These are phyloP conservation scores for Corydoras sp. DNA, from an alignment of 2,113 vertebrate species.

Conservation along the genomic window DNA sequence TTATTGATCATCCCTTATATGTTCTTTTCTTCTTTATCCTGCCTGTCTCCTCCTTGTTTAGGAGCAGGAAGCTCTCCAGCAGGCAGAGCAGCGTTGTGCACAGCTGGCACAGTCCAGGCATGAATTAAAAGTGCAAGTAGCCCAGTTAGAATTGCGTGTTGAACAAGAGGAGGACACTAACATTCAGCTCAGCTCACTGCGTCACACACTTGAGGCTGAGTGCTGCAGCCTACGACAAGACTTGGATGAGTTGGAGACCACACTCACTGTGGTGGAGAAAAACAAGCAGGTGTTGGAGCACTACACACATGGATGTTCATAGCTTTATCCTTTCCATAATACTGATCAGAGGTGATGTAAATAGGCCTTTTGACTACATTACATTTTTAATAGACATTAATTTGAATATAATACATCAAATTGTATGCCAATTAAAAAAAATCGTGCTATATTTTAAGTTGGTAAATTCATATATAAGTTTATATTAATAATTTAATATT, in stretches of 20 bases:
- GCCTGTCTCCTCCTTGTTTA: slow-evolving; percentile 25
- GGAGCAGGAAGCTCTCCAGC: slow-evolving; percentile 62
- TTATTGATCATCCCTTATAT: too few relatives aligned
- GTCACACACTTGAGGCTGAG: slow-evolving; percentile 60
- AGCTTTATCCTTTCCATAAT: too few relatives aligned
- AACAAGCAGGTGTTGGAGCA: slow-evolving; percentile 58
- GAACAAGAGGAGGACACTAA: slow-evolving; percentile 63
- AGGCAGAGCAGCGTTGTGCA: slow-evolving; percentile 57
- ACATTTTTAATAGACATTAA: too few relatives aligned
- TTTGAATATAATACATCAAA: too few relatives aligned
- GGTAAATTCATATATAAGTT: too few relatives aligned
- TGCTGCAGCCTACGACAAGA: slow-evolving; percentile 59
- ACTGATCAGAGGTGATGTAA: too few relatives aligned
- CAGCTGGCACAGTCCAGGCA: slow-evolving; percentile 58
- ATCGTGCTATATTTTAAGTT: too few relatives aligned
- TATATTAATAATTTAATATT: too few relatives aligned
- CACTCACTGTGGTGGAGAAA: slow-evolving; percentile 52
- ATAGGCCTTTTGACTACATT: too few relatives aligned
- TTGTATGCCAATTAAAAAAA: too few relatives aligned
- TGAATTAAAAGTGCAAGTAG: slow-evolving; percentile 63
- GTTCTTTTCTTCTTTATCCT: background rate
- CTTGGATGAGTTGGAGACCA: slow-evolving; percentile 63
- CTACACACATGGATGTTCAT: background rate
- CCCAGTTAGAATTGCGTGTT: slow-evolving; percentile 55
- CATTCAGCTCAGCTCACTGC: slow-evolving; percentile 53